Evolutionary conservation across 2,888 invertebrate species (phyloP), one percentile per base, ranked within the genome.

Genomic region (Heliconius ethilla): DNA sequence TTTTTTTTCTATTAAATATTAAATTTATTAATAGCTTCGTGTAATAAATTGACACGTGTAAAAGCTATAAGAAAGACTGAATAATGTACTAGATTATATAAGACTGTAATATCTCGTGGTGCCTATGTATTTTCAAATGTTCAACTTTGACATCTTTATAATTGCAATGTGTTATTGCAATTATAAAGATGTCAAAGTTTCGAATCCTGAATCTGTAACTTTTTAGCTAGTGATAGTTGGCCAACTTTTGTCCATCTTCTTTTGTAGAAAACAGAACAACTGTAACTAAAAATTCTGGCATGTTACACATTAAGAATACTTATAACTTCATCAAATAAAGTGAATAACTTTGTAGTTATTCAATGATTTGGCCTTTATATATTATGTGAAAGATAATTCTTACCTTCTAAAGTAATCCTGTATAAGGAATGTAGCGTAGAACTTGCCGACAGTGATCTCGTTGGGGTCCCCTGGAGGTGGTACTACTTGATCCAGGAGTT

Each of bases 361-460:
- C 22, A 22, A 18, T 22, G 22, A 18, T 5, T 6, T 55, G 6
- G 18, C 22, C 55, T 22, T 55, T 10, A n/a, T 10, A 59, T 5
- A 63, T 62, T n/a, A n/a, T 13, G 40, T 25, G 15, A n/a, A 22
- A n/a, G 40, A 25, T 15, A 25, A 69, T 25, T 27, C 62, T 22
- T 82, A 94, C 95, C 99, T 96, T 85, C 99, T 96, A 93, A 99
- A 99, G 93, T 99, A 99, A 91, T 99, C 99, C 93, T 99, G 99
- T 86, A 99, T 99, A 69, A 99, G 96, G 95, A 99, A 99, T 13
- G 99, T 99, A 66, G 99, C 99, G 93, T 99, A 99, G 94, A 99
- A 99, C 93, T 99, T 99, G 76, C 99, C 99, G 10, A 99, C 99
- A 0, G 99, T 99, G 70, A 99, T 99, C 94, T 99, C 99, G 89